Evolutionary conservation across 37 sponge, comb jelly and placozoan genomes (phyloP).

Genomic region (Mnemiopsis leidyi): DNA sequence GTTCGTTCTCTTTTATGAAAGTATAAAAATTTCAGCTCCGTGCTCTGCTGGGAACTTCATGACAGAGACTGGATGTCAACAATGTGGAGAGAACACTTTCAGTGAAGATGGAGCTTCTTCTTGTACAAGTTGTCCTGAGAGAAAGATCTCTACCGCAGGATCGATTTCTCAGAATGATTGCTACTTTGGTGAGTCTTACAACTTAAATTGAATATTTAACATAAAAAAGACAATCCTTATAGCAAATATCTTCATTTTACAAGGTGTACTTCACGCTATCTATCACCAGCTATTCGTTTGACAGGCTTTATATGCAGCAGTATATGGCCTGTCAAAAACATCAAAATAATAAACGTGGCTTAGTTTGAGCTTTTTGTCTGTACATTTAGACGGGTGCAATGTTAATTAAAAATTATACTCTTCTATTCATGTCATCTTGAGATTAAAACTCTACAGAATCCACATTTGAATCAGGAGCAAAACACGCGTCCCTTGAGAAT

Average conservation of each 20-base stretch:
- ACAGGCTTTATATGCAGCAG: too few relatives aligned
- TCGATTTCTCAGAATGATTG: not conserved
- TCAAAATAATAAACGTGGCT: too few relatives aligned
- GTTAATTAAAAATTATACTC: too few relatives aligned
- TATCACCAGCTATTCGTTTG: too few relatives aligned
- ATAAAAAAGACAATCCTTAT: too few relatives aligned
- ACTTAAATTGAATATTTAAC: too few relatives aligned
- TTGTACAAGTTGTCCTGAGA: not conserved
- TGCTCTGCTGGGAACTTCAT: conserved; percentile 16
- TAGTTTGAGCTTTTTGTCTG: too few relatives aligned
- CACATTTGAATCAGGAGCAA: not conserved
- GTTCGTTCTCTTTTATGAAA: not conserved
- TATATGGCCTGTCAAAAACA: too few relatives aligned
- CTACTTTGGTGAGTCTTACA: conserved; percentile 13
- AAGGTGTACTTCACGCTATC: too few relatives aligned
- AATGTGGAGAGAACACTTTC: conserved; percentile 2
- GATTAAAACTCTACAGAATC: not conserved
- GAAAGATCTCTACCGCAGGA: not conserved
- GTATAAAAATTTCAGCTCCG: not conserved
- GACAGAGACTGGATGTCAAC: conserved; percentile 22
- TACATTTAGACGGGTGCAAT: too few relatives aligned
- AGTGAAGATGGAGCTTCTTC: conserved; percentile 26
- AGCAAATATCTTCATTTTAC: too few relatives aligned
- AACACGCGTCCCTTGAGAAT: not conserved
- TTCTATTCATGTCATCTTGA: too few relatives aligned